Evolutionary conservation across 1,140 invertebrate species (phyloP), one percentile per base, ranked within the genome.

Genomic region (Galleria mellonella): DNA sequence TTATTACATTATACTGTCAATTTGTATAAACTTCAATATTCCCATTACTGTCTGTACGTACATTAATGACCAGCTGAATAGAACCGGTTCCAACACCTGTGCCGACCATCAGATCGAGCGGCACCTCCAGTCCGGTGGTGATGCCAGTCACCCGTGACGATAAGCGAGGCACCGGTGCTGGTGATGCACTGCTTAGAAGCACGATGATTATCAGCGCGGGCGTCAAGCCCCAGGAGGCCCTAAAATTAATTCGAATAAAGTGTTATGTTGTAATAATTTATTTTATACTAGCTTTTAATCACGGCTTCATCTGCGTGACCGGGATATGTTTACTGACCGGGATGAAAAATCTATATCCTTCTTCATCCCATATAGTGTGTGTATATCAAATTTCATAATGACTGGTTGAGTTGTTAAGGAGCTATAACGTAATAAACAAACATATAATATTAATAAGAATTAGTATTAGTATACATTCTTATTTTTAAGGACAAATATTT

Each of bases 11-110:
- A 5, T 9, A 23, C 8, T 14, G 17, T 23, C 61, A 77, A 42
- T 73, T 69, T 5, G 71, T 72, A 43, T 55, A 67, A 13, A 84
- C 72, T 48, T 82, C 73, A 17, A 84, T 78, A 46, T 84, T 84
- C 1, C 81, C 81, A 23, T 63, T 50, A 44, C 71, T 82, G 46
- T 84, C 81, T 0, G 81, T 82, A 23, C 70, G 74, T 9, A 84
- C 61, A 38, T 84, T 84, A 2, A 84, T 54, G 4, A 84, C 79
- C 0, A 84, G 43, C 17, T 84, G 79, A 17, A 84, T 51, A 9
- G 77, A 60, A 0, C 73, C 77, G 2, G 57, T 60, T 0, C 72
- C 72, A 0, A 41, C 41, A 0, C 68, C 71, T 1, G 60, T 65
- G 2, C 68, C 70, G 0, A 67, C 70, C 12, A 78, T 52, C 7